Base-by-base conservation (phyloP, 2,797 vertebrate species). In the Micromesistius poutassou region DNA sequence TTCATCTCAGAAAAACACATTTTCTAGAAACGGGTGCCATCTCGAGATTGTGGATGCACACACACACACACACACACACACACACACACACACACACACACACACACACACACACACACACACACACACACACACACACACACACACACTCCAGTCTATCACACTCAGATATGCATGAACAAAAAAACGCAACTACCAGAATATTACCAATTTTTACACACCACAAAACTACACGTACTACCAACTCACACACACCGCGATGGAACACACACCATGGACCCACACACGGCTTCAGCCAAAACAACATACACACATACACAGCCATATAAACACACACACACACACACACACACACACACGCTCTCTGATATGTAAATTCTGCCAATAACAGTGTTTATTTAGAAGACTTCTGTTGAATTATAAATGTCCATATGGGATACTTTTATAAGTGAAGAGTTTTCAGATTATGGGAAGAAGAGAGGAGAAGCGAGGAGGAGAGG, bases 381-480 rank as follows among this genome's bases (percentile, higher is more conserved):
- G 81, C 85, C 84, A 91, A 86, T 89, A 82, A 88, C 84, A 87
- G 74, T 84, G 87, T 88, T 88, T 91, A 89, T 90, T 91, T 88
- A 89, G 89, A 90, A 90, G 81, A 87, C 83, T 82, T 87, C 86
- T 90, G 85, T 82, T 94, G 90, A 92, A 93, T 92, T 92, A 91
- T 91, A 90, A 90, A 93, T 93, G 91, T 92, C 88, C 93, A 93
- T 93, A 92, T 93, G 91, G 91, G 86, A 81, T 74, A 78, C 79
- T 78, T 81, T 81, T 87, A 80, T 82, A 76, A 85, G 72, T 35
- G 72, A 38, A 73, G 72, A 38, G 72, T 1, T 35, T 33, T 25
- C n/a, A n/a, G n/a, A 38, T 22, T 35, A 38, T 8, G 72, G n/a
- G 19, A 35, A 38, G 71, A 22, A 35, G 71, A 72, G 71, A 35